Evolutionary conservation across 2,797 vertebrate genomes (phyloP).

Genomic region (Pogonophryne albipinna): DNA sequence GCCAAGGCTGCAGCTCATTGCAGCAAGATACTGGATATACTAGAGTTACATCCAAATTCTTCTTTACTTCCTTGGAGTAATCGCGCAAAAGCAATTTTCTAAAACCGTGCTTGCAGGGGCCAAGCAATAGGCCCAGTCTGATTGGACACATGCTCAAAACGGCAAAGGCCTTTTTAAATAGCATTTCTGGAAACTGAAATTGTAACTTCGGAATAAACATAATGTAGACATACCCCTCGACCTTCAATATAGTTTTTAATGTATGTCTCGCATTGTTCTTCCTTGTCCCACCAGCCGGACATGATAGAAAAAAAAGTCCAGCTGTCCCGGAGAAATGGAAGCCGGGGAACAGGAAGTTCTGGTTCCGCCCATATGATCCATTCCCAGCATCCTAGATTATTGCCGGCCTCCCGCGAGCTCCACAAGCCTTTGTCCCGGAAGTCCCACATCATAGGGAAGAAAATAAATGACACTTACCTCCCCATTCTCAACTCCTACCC

Average conservation of each 20-base stretch:
- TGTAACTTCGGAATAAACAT: not conserved
- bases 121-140: no score
- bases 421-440: conserved; percentile 49
- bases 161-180: no score
- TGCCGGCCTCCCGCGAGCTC: conserved; percentile 42
- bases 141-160: no score
- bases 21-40: no score
- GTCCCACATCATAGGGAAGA: conserved; percentile 45
- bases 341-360: conserved; percentile 13
- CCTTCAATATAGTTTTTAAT: not conserved
- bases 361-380: conserved; percentile 65
- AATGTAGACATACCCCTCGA: not conserved
- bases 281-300: conserved; percentile 49
- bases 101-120: no score
- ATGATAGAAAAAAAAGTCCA: conserved; percentile 61
- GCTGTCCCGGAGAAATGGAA: conserved; percentile 50
- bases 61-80: no score
- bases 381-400: conserved; percentile 68
- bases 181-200: no score
- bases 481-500: conserved; percentile 83
- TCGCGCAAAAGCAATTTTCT: no score
- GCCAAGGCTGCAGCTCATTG: no score
- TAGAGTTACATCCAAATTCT: no score
- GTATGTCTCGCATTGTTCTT: conserved; percentile 5
- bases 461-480: conserved; percentile 66